Conservation (phyloP, 2,888 invertebrate genomes). For the Nectonema munidae region DNA sequence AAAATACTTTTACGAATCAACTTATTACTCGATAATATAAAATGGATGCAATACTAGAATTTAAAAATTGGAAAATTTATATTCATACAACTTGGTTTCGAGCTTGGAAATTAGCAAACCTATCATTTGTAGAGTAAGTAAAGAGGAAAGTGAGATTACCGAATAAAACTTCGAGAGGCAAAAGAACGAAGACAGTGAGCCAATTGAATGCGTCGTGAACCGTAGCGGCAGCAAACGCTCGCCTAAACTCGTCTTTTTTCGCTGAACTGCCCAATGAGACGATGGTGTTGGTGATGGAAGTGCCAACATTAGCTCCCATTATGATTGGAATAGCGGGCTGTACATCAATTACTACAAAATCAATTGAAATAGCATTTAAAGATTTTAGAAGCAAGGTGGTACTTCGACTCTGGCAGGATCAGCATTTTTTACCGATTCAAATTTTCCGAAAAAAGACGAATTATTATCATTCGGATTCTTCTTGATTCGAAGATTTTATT, state of each 20-base stretch:
- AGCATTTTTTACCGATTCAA: no score
- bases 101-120: no score
- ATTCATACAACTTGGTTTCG: no score
- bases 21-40: no score
- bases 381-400: not conserved
- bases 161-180: constrained; percentile 26
- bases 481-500: constrained; percentile 24
- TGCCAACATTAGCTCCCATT: constrained; percentile 30
- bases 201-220: constrained; percentile 31
- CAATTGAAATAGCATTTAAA: not conserved
- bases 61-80: no score
- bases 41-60: no score
- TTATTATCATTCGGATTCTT: constrained; percentile 15
- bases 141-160: no score
- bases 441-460: not conserved
- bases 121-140: no score
- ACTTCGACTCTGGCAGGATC: no score
- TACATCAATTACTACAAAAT: constrained; percentile 21
- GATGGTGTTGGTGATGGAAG: constrained; percentile 29
- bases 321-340: constrained; percentile 28
- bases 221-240: constrained; percentile 29
- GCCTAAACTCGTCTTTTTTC: constrained; percentile 24
- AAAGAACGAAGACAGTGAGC: constrained; percentile 26
- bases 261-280: constrained; percentile 24
- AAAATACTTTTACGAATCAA: no score